A percentile compares a stretch with the other conserved stretches of the same genome.
Conservation (phyloP, 1,140 invertebrate genomes). For the Ruditapes philippinarum region DNA sequence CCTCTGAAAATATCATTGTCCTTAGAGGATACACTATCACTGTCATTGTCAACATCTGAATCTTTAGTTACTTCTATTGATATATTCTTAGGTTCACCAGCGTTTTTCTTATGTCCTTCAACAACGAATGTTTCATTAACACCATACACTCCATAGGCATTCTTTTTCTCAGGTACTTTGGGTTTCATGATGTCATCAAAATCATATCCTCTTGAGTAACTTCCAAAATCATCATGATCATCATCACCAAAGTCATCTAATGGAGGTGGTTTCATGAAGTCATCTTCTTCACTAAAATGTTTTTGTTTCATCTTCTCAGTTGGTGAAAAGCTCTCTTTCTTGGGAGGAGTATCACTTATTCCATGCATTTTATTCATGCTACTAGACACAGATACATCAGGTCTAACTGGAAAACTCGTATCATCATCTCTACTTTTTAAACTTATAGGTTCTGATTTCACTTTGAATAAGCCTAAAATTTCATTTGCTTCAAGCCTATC, state of each 20-base stretch:
- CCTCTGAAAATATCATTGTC: constrained; percentile 55
- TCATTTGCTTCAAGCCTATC: constrained; percentile 77
- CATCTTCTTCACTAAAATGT: constrained; percentile 69
- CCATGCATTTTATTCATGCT: constrained; percentile 41
- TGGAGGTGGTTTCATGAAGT: constrained; percentile 70
- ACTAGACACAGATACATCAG: neutral
- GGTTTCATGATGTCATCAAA: constrained; percentile 62
- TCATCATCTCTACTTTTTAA: constrained; percentile 71
- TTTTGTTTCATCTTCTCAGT: neutral
- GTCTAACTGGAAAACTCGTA: neutral
- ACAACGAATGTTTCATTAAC: constrained; percentile 36
- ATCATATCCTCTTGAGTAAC: constrained; percentile 87
- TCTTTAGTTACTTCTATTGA: constrained; percentile 46
- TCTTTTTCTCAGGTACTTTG: constrained; percentile 44
- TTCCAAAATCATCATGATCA: constrained; percentile 88
- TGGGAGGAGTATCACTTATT: neutral
- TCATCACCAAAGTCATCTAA: constrained; percentile 71
- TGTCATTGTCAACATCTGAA: constrained; percentile 57
- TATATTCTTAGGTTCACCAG: neutral
- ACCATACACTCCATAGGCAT: constrained; percentile 48
- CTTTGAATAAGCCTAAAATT: constrained; percentile 81
- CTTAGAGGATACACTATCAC: constrained; percentile 63
- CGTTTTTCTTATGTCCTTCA: constrained; percentile 53
- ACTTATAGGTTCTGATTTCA: constrained; percentile 75
- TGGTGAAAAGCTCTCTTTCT: neutral